Conservation (phyloP, 2,888 invertebrate genomes). For the Pocota personata region DNA sequence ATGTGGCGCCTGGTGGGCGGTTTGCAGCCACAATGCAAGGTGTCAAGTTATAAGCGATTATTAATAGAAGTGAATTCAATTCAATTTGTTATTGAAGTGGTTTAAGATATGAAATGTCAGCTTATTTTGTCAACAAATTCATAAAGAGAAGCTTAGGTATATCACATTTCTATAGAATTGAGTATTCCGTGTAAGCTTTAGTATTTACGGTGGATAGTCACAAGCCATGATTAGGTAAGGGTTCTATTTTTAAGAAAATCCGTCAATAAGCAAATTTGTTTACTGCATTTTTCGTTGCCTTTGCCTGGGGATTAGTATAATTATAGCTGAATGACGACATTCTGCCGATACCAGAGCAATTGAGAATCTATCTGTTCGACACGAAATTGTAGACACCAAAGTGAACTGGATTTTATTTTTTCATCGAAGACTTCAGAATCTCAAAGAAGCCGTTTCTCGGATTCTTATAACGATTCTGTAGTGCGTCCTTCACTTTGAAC, state of each 20-base stretch:
- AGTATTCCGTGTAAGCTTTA: background rate
- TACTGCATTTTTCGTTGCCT: too few species aligned
- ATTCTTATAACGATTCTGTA: too few species aligned
- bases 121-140: constrained; percentile 7
- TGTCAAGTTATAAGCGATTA: constrained; percentile 45
- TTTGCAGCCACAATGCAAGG: background rate
- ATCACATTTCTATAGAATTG: background rate
- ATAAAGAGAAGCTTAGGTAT: background rate
- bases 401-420: too few species aligned
- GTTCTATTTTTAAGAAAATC: background rate
- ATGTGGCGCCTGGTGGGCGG: constrained; percentile 54
- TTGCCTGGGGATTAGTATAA: too few species aligned
- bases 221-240: background rate
- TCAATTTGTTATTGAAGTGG: constrained; percentile 29
- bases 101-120: constrained; percentile 2
- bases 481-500: too few species aligned
- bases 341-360: too few species aligned
- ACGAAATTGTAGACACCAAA: too few species aligned
- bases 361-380: too few species aligned
- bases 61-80: constrained; percentile 56
- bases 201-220: background rate
- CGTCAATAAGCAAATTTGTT: too few species aligned
- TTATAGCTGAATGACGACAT: too few species aligned
- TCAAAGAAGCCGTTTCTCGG: too few species aligned
- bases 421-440: too few species aligned